Evolutionary conservation across 2,113 vertebrate genomes (phyloP), one percentile per base, ranked within the genome.

Genomic region (Monopterus albus): DNA sequence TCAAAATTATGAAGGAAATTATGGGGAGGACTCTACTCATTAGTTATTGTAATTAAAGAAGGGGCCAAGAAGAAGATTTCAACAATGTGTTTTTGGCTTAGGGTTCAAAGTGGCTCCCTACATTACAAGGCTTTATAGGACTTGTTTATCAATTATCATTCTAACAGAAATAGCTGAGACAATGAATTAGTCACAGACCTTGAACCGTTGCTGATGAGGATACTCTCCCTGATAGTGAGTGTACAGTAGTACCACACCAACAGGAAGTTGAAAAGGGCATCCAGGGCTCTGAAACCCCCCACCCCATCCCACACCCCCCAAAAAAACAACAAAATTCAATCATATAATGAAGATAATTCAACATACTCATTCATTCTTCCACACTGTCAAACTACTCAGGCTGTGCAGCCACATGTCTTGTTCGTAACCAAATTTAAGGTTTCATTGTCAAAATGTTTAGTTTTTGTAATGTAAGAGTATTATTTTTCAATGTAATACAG

Each of bases 161-260:
- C 21, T 8, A 14, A 25, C 23, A 36, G 42, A 45, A 29, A 63
- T 0, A 14, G 15, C 4, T 5, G 13, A 35, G n/a, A 35, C 4
- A 9, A 6, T 39, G 1, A 53, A 21, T n/a, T 0, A 4, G 15
- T n/a, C 3, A 33, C 82, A 58, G 15, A 93, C 98, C 96, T 95
- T 50, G 97, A 99, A 72, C 98, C 97, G 0, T 99, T 99, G 92
- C 92, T 98, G 92, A 99, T 98, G 64, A 99, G 82, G 86, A 99
- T 94, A 73, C 96, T 97, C 91, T 99, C 97, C 0, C 98, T 91
- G 85, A 99, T 99, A 64, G 98, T 99, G 74, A 99, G 93, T 0
- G 98, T 99, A 89, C 98, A 99, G 89, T 98, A 99, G 68, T 99
- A 99, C 98, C 98, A 99, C 73, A 99, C 97, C 89, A 97, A 85